phyloP scores from a whole-genome alignment of 2,113 vertebrate species.

The Rhinoderma darwinii region DNA sequence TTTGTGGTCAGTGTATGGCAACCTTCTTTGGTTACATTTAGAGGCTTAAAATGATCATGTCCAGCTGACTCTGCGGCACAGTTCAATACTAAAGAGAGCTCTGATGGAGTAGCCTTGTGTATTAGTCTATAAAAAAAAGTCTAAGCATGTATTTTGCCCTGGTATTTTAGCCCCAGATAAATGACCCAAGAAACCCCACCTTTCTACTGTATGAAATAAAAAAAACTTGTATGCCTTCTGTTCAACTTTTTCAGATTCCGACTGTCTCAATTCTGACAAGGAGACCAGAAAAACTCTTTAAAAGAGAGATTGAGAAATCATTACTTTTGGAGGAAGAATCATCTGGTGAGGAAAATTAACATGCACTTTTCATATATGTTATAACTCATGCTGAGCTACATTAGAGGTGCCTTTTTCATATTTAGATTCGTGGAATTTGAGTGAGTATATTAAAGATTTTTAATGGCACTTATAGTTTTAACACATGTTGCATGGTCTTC shows the following conservation, averaged over 20 bases:
- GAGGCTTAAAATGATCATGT: too few relatives aligned
- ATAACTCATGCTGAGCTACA: background rate
- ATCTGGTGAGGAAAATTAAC: background rate
- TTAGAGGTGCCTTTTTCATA: background rate
- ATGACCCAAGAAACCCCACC: too few relatives aligned
- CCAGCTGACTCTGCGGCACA: too few relatives aligned
- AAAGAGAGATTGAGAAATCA: constrained; percentile 64
- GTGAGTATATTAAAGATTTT: background rate
- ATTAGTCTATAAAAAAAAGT: too few relatives aligned
- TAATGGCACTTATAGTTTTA: background rate
- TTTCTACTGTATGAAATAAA: too few relatives aligned
- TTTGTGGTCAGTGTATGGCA: too few relatives aligned
- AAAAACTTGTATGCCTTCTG: too few relatives aligned
- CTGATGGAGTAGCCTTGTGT: too few relatives aligned
- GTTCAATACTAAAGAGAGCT: too few relatives aligned
- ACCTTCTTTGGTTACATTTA: too few relatives aligned
- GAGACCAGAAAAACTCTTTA: constrained; percentile 67
- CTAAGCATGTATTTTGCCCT: too few relatives aligned
- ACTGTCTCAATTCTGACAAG: constrained; percentile 68
- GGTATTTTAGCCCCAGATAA: too few relatives aligned
- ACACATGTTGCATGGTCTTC: background rate
- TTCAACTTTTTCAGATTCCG: constrained; percentile 66
- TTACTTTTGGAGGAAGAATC: constrained; percentile 71
- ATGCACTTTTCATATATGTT: background rate
- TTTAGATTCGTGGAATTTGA: background rate